Conservation (phyloP, 2,113 vertebrate genomes). For the Agapornis roseicollis region DNA sequence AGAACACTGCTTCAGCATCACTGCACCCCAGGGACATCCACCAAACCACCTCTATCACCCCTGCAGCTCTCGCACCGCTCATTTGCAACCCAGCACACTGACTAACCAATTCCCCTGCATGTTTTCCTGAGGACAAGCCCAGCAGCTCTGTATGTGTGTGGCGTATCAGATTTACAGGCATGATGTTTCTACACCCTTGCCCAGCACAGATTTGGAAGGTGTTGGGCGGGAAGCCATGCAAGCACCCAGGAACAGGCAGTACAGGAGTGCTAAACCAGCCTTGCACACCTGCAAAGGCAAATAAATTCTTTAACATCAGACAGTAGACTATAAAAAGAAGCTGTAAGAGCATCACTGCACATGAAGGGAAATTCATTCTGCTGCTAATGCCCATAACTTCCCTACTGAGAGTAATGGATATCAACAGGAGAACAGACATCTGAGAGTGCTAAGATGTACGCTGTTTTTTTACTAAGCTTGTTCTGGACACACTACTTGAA, state of each 20-base stretch:
- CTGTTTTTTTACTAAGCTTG: not conserved
- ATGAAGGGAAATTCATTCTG: conserved; percentile 16
- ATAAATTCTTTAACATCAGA: not conserved
- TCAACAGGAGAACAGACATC: not conserved
- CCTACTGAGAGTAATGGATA: not conserved
- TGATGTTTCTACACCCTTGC: not conserved
- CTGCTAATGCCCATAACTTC: not conserved
- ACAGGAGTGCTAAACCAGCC: not conserved
- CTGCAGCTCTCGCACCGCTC: not conserved
- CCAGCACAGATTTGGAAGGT: not conserved
- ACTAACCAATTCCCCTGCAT: not conserved
- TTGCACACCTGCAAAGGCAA: not conserved
- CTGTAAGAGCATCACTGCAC: not conserved
- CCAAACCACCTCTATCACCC: not conserved
- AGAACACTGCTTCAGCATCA: rapidly evolving
- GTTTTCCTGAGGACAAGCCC: not conserved
- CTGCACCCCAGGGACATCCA: not conserved
- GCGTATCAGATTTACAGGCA: not conserved
- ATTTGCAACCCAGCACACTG: not conserved
- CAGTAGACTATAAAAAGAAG: not conserved
- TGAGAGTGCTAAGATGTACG: not conserved
- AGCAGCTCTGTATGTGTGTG: not conserved
- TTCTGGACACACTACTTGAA: not conserved
- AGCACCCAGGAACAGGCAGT: not conserved
- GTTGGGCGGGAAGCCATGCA: not conserved